Evolutionary conservation across 2,113 vertebrate genomes (phyloP).

Genomic region (Hymenochirus boettgeri): DNA sequence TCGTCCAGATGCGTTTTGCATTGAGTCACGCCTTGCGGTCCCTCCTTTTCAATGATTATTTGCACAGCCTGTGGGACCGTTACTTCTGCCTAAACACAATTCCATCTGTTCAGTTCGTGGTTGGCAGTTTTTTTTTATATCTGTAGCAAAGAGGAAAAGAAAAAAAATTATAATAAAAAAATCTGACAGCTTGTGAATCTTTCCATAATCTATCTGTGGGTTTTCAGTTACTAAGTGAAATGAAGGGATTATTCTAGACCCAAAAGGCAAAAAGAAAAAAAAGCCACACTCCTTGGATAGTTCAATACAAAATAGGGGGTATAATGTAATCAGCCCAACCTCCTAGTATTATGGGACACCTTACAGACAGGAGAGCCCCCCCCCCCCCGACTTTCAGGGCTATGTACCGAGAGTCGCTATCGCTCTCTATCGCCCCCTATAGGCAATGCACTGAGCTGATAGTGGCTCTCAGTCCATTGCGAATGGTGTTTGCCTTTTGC

Average conservation of each 20-base stretch:
- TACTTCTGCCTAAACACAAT: slow-evolving; percentile 12
- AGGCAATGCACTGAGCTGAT: no score
- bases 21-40: neutral
- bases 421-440: no score
- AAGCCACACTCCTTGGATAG: slow-evolving; percentile 7
- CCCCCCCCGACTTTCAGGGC: no score
- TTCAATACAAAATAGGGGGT: no score
- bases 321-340: no score
- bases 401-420: no score
- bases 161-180: no score
- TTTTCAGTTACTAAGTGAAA: slow-evolving; percentile 42
- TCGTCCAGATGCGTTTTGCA: neutral
- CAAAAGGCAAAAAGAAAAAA: slow-evolving; percentile 23
- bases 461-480: no score
- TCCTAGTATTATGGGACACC: no score
- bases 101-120: slow-evolving; percentile 33
- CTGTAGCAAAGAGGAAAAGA: slow-evolving; percentile 8
- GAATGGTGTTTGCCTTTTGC: no score
- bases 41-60: slow-evolving; percentile 19
- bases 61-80: slow-evolving; percentile 19
- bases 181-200: slow-evolving; percentile 41
- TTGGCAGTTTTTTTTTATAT: no score
- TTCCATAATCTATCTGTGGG: slow-evolving; percentile 36
- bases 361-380: no score
- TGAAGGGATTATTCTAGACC: slow-evolving; percentile 35